Evolutionary conservation across 1,140 invertebrate species (phyloP), one percentile per base, ranked within the genome.

Genomic region (Diorhabda elongata): DNA sequence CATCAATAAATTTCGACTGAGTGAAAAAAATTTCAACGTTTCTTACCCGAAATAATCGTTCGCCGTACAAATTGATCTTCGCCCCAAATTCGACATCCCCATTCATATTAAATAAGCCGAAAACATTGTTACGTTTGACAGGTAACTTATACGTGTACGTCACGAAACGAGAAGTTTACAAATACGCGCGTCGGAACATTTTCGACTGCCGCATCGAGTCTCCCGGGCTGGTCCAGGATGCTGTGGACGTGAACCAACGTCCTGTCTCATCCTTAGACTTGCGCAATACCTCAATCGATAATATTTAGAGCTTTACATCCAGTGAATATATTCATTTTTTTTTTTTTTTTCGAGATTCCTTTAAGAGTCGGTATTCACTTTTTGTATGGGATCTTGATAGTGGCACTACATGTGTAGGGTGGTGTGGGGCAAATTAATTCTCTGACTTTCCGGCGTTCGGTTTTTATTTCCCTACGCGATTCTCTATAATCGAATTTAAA

Each of bases 291-390:
- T 52, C 47, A 52, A 52, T 52, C 47, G 47, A 52, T 52, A 52
- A 52, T 52, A 52, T 52, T 52, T 52, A 52, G 47, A 52, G 47
- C 47, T 52, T 52, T 52, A 52, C 3, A 52, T 52, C 47, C 47
- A 52, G 47, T 52, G 47, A 52, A 52, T 52, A 52, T 52, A 52
- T 52, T 3, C 47, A 52, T 52, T 52, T 52, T 52, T 52, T 26
- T 11, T 52, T 26, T 11, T 26, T 26, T 26, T 52, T 52, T 52
- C 47, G n/a, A 52, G 47, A 52, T 52, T 52, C 47, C 47, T 52
- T 52, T n/a, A 52, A 52, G 47, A 52, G 47, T 52, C n/a, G 47
- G 47, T 52, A 52, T 52, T 52, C 47, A 52, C 47, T 52, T 52
- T 52, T 52, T 52, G 47, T 52, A 52, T 52, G 47, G 47, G 47